Evolutionary conservation across 2,113 vertebrate genomes (phyloP), one percentile per base, ranked within the genome.

Genomic region (Strigops habroptila): DNA sequence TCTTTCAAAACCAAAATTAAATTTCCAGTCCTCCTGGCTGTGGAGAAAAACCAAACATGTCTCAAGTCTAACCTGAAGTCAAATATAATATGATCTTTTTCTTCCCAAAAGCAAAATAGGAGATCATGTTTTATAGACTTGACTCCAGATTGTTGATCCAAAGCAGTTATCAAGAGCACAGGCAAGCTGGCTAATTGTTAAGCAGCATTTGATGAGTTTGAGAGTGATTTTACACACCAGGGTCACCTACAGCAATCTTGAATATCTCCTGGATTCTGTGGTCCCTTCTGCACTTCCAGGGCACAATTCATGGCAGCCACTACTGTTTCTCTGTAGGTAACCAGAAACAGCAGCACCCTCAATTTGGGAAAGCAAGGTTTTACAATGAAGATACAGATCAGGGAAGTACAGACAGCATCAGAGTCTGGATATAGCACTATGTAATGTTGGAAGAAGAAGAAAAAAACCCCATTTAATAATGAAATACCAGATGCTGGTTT

Each of bases 1-100:
- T 49, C 85, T 65, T 89, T 79, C 82, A 86, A 92, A 86, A 70
- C 82, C 92, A 44, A 71, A 89, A 67, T 89, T 82, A 83, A 89
- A 80, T 92, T 94, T 91, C 92, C 78, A 94, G 63, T 55, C 77
- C 46, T 89, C 73, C 30, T 12, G 68, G 92, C 67, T 83, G 77
- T 0, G 3, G 81, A 86, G 65, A 49, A 82, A 91, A 86, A 64
- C 27, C 55, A 65, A 90, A 69, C 82, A 75, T 24, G 68, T 63
- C 51, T 85, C 63, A 48, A 51, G 41, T 18, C 55, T 74, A 86
- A 60, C 31, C 71, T 74, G 43, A 69, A 82, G 85, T 78, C 71
- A 82, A 75, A 71, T 28, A 51, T 15, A 90, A 82, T 52, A 43
- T 9, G 60, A 79, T 59, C 53, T 49, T 69, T 85, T 76, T 77